Evolutionary conservation across 2,797 vertebrate genomes (phyloP), one percentile per base, ranked within the genome.

Genomic region (Nyctalus aviator): DNA sequence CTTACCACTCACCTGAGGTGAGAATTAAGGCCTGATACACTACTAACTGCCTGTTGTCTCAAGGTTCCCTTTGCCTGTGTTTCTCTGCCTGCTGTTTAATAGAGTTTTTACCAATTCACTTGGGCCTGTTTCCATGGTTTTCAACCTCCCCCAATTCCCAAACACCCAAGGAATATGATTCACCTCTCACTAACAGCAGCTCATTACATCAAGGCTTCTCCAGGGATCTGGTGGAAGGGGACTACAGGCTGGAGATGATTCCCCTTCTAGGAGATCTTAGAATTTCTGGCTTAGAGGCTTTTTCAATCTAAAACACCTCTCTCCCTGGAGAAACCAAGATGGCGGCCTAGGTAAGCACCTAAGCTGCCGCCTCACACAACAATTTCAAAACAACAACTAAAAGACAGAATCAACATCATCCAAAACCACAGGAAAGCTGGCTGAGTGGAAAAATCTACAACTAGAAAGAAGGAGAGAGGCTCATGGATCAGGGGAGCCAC

Each of bases 81-180:
- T 85, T 83, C 71, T 93, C 69, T 94, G 62, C 73, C 59, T 95
- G 44, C 81, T 90, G 27, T 21, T 72, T 89, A 84, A 91, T 37
- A 46, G 11, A 41, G 23, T 59, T 83, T 92, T 69, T 25, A 79
- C n/a, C 41, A 69, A 59, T 68, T 81, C 88, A n/a, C 17, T n/a
- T 25, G 86, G 57, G 41, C 8, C 41, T 15, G 10, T 77, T 83
- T 93, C 55, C 35, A 30, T 77, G 32, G 32, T 53, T 94, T 94
- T 87, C 79, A 92, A 81, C 46, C 12, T 92, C 48, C 59, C 27
- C 18, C 23, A 30, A 83, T 27, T 93, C 64, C 44, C 62, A 90
- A 88, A 79, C 21, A 14, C 71, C 48, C 18, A 57, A 46, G 4
- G 53, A 62, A 88, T 66, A 72, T 17, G 46, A 83, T 44, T 81